These are phyloP conservation scores for Amblyornis subalaris DNA, from an alignment of 2,113 vertebrate species.

Conservation along the genomic window DNA sequence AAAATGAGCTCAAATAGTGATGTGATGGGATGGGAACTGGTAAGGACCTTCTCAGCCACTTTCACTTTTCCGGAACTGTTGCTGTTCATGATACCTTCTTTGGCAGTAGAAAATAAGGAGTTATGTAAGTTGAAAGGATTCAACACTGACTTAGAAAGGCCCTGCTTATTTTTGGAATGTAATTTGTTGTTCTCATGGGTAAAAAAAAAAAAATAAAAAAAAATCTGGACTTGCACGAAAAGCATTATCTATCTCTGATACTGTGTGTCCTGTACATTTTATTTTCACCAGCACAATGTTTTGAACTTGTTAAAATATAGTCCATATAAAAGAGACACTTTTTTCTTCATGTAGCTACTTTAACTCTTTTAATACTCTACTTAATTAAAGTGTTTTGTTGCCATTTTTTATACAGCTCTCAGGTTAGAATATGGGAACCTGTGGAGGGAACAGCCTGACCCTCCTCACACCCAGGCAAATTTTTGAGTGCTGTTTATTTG, in stretches of 20 bases:
- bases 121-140: not conserved
- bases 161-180: not conserved
- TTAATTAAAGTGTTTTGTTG: not conserved
- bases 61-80: not conserved
- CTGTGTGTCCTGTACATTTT: not conserved
- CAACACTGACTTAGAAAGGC: not conserved
- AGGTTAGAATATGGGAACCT: not conserved
- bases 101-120: not conserved
- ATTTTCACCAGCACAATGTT: not conserved
- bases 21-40: not conserved
- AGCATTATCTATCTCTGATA: not conserved
- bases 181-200: not conserved
- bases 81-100: not conserved
- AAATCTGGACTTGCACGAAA: not conserved
- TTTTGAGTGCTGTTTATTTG: not conserved
- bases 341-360: not conserved
- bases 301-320: not conserved
- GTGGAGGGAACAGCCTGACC: not conserved
- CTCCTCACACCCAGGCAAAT: not conserved
- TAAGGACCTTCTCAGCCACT: not conserved
- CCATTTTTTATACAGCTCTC: not conserved
- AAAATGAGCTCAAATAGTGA: not conserved
- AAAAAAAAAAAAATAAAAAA: not conserved
- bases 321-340: not conserved
- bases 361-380: not conserved